Evolutionary conservation across 2,113 vertebrate species (phyloP).

Genomic region (Lasiurus borealis): DNA sequence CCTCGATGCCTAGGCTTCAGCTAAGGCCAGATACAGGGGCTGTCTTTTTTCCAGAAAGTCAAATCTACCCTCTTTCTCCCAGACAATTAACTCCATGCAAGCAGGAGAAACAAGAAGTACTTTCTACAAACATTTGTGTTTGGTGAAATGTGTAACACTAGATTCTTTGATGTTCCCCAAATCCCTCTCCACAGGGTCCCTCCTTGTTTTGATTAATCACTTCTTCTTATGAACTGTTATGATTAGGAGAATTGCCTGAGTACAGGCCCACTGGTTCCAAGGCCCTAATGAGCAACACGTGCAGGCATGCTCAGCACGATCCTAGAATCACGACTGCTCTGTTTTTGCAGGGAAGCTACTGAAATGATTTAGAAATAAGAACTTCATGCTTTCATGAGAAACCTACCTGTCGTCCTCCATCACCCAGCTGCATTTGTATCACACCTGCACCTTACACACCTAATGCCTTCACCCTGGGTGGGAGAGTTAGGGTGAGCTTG

Average conservation of each 20-base stretch:
- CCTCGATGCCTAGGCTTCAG: background rate
- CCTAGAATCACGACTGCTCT: background rate
- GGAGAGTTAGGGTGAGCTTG: background rate
- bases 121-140: conserved; percentile 67
- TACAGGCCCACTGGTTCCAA: conserved; percentile 59
- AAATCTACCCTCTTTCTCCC: background rate
- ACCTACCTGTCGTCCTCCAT: rapidly evolving
- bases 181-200: conserved; percentile 71
- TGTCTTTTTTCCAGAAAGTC: background rate
- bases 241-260: conserved; percentile 77
- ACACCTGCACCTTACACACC: background rate
- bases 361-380: background rate
- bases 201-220: conserved; percentile 80
- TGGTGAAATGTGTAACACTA: conserved; percentile 32
- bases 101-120: conserved; percentile 50
- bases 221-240: conserved; percentile 78
- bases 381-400: background rate
- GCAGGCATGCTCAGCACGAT: background rate
- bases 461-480: background rate
- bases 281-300: conserved; percentile 70
- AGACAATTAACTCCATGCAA: conserved; percentile 48
- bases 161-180: conserved; percentile 58
- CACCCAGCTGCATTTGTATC: background rate
- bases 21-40: background rate
- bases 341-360: background rate